Conservation (phyloP, 2,113 vertebrate genomes). For the Corythoichthys haematopterus region DNA sequence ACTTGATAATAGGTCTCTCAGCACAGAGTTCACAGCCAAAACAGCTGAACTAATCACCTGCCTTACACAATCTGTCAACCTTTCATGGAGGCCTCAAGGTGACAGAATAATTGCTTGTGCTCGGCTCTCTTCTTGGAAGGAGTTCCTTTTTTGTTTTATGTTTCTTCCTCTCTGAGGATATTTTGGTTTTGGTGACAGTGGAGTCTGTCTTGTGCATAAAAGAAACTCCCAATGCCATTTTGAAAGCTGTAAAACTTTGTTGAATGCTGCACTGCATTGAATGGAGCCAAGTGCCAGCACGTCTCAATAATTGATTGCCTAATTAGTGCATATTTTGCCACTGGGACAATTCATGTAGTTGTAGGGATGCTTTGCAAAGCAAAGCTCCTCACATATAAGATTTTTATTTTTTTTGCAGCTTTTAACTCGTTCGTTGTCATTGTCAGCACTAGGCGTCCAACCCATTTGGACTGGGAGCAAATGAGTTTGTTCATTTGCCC, state of each 20-base stretch:
- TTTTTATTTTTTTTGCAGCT: not conserved
- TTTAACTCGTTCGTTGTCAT: conserved; percentile 17
- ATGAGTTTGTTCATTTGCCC: no score
- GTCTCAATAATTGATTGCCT: conserved; percentile 58
- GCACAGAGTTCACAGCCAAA: conserved; percentile 54
- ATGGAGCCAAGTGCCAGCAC: conserved; percentile 46
- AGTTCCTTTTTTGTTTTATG: conserved; percentile 41
- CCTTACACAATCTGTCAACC: conserved; percentile 50
- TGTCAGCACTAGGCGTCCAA: not conserved
- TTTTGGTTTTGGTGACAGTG: conserved; percentile 35
- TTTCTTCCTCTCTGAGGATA: conserved; percentile 28
- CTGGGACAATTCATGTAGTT: not conserved
- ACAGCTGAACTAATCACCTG: conserved; percentile 63
- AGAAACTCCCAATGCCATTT: conserved; percentile 40
- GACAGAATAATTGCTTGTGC: conserved; percentile 61
- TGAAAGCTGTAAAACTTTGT: conserved; percentile 29
- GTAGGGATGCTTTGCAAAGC: no score
- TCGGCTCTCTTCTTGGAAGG: conserved; percentile 49
- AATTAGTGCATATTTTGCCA: conserved; percentile 31
- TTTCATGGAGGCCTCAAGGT: conserved; percentile 54
- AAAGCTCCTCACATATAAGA: no score
- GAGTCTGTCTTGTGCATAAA: conserved; percentile 25
- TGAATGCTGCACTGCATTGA: conserved; percentile 10
- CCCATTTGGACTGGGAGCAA: no score
- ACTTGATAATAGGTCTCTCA: conserved; percentile 40